These are phyloP conservation scores for Luscinia megarhynchos DNA, from an alignment of 2,797 vertebrate genomes.

Conservation along the genomic window DNA sequence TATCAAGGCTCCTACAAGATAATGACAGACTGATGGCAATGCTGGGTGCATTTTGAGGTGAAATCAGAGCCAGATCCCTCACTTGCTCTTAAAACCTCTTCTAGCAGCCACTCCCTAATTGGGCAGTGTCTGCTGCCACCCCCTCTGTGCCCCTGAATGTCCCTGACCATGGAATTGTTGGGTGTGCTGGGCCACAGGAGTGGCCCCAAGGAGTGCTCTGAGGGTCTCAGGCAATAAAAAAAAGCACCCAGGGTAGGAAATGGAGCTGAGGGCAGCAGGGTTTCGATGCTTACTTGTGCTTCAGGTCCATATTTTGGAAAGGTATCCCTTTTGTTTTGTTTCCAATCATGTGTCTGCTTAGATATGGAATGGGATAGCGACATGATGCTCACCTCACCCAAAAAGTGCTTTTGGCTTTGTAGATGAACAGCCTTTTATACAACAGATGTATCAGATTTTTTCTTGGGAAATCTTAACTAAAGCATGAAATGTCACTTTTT, in stretches of 20 bases:
- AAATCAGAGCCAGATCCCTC: neutral
- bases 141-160: neutral
- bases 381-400: neutral
- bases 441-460: neutral
- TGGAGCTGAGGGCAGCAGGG: neutral
- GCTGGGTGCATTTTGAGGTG: neutral
- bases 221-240: fast-evolving
- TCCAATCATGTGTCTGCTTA: neutral
- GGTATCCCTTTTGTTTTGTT: neutral
- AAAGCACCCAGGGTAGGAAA: fast-evolving
- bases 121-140: neutral
- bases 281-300: neutral
- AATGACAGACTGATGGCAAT: neutral
- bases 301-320: neutral
- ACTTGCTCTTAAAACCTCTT: neutral
- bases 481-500: neutral
- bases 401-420: neutral
- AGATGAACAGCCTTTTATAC: neutral
- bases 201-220: neutral
- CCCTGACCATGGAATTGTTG: too few relatives aligned
- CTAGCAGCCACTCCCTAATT: fast-evolving
- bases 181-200: neutral
- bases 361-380: neutral
- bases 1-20: neutral
- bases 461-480: neutral